These are phyloP conservation scores for Hydractinia echinata DNA, from an alignment of 30 jellyfish, hydroid and myxozoan species.

Conservation along the genomic window DNA sequence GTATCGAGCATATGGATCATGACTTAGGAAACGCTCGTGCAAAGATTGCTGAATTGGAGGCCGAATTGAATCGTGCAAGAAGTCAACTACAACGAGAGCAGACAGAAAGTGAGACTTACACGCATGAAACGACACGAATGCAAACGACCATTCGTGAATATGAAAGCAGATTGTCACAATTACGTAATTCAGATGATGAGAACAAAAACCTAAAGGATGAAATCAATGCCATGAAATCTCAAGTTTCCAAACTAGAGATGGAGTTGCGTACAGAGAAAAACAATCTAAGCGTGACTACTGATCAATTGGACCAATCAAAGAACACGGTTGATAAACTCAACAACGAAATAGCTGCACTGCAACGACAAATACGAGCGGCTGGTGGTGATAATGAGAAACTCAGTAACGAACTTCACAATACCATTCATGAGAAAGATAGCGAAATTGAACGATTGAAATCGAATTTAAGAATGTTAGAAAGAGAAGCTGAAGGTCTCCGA, in stretches of 20 bases:
- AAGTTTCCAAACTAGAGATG: constrained; percentile 50
- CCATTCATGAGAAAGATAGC: constrained; percentile 84
- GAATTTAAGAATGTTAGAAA: constrained; percentile 58
- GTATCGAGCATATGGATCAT: constrained; percentile 49
- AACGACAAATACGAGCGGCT: constrained; percentile 64
- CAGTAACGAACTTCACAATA: constrained; percentile 59
- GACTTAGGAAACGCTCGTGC: constrained; percentile 48
- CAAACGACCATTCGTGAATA: constrained; percentile 61
- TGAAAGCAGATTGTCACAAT: constrained; percentile 46
- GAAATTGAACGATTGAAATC: constrained; percentile 79
- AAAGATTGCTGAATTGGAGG: constrained; percentile 43
- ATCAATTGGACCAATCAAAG: constrained; percentile 80
- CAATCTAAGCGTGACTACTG: constrained; percentile 43
- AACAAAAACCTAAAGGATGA: constrained; percentile 74
- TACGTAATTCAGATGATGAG: constrained; percentile 62
- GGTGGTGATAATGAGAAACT: constrained; percentile 75
- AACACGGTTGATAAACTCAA: constrained; percentile 44
- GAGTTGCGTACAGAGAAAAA: constrained; percentile 63
- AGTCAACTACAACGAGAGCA: constrained; percentile 54
- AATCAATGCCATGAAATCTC: constrained; percentile 9
- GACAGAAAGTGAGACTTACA: constrained; percentile 46
- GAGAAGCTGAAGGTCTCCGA: constrained; percentile 68
- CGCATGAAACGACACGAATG: constrained; percentile 62
- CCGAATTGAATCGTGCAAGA: constrained; percentile 57
- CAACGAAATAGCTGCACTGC: constrained; percentile 59